Evolutionary conservation across 2,888 invertebrate genomes (phyloP).

Genomic region (Meganola albula): DNA sequence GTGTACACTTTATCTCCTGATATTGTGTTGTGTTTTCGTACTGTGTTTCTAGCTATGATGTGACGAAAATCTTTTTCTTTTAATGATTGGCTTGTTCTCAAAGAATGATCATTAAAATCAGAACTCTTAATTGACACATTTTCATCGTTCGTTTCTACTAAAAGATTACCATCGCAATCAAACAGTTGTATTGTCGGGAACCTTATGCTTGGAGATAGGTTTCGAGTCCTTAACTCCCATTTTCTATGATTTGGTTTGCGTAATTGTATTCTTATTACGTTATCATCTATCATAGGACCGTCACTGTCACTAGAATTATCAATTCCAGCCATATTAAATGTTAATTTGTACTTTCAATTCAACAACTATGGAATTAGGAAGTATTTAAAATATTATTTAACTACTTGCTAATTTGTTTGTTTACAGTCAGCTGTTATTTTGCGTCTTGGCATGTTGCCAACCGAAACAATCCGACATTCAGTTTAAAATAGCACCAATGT

Average conservation of each 20-base stretch:
- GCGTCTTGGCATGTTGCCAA: conserved; percentile 59
- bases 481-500: conserved; percentile 72
- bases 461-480: conserved; percentile 58
- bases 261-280: conserved; percentile 79
- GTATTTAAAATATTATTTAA: conserved; percentile 34
- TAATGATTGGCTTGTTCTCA: conserved; percentile 56
- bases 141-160: conserved; percentile 79
- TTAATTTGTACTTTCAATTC: conserved; percentile 24
- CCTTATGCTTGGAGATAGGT: conserved; percentile 77
- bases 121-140: conserved; percentile 70
- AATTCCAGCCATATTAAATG: conserved; percentile 52
- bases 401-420: conserved; percentile 63
- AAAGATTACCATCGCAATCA: conserved; percentile 79
- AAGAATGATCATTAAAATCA: conserved; percentile 43
- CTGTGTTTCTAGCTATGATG: conserved; percentile 46
- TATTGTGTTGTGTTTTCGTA: conserved; percentile 65
- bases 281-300: conserved; percentile 68
- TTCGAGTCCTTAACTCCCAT: conserved; percentile 81
- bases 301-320: conserved; percentile 61
- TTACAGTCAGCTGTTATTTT: conserved; percentile 71
- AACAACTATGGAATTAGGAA: conserved; percentile 26
- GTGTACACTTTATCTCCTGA: conserved; percentile 66
- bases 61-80: conserved; percentile 62
- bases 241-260: conserved; percentile 79
- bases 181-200: conserved; percentile 81